These are phyloP conservation scores for Cordilura impudica DNA, from an alignment of 2,888 invertebrate genomes.

Conservation along the genomic window DNA sequence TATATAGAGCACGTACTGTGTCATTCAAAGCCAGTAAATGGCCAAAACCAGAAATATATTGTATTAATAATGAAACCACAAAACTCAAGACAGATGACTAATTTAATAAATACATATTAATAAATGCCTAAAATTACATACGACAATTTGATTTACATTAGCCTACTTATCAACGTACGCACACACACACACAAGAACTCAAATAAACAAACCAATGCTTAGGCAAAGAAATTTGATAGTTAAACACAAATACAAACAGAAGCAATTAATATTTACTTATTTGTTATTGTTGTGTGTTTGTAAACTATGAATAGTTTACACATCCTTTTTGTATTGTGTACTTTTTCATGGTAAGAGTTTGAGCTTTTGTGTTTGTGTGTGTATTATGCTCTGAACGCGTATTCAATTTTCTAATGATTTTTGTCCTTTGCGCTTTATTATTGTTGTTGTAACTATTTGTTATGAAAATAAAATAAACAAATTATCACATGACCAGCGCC, in stretches of 20 bases:
- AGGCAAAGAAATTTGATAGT: neutral
- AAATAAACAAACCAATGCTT: neutral
- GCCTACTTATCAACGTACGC: slow-evolving; percentile 11
- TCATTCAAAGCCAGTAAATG: slow-evolving; percentile 15
- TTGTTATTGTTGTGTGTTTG: neutral
- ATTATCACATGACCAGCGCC: slow-evolving; percentile 61
- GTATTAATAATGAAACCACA: slow-evolving; percentile 54
- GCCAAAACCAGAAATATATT: slow-evolving; percentile 29
- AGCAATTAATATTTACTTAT: slow-evolving; percentile 37
- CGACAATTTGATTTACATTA: slow-evolving; percentile 39
- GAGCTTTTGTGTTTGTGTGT: slow-evolving; percentile 8
- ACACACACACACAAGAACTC: neutral
- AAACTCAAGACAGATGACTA: slow-evolving; percentile 25
- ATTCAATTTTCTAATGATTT: slow-evolving; percentile 44
- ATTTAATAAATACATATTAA: slow-evolving; percentile 14
- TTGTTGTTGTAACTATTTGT: slow-evolving; percentile 5
- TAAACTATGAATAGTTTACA: neutral
- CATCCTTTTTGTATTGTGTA: neutral
- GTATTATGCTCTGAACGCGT: slow-evolving; percentile 45
- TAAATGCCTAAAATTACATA: slow-evolving; percentile 11
- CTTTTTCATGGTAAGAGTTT: neutral
- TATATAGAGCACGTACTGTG: no score
- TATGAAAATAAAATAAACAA: slow-evolving; percentile 61
- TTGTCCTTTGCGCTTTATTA: slow-evolving; percentile 9
- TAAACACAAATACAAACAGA: slow-evolving; percentile 28